Evolutionary conservation across 2,888 invertebrate species (phyloP), one percentile per base, ranked within the genome.

Genomic region (Sepiola atlantica): DNA sequence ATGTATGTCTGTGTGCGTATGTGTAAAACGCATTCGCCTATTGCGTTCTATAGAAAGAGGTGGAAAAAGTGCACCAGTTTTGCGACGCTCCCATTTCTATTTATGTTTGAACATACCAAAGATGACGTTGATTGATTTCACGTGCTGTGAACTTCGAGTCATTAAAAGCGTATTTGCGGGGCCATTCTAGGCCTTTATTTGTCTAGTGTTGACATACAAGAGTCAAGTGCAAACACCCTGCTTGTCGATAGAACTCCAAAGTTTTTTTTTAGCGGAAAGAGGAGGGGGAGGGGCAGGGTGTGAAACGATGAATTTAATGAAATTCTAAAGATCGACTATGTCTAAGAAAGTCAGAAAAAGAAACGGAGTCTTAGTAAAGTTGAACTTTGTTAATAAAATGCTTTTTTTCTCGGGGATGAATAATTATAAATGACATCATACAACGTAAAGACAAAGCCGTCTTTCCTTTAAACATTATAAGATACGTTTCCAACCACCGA

Each of bases 81-180:
- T 61, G 21, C 55, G 21, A 24, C 21, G 24, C 10, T 24, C 61
- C 61, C 61, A 61, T 28, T 24, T 0, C 61, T 61, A 61, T 61
- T 61, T 24, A 61, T 61, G 21, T 45, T 45, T 45, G 8, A 10
- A 77, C 16, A 77, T 77, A 77, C 77, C 77, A 77, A 77, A 77
- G 77, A 77, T 77, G 77, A 77, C n/a, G n/a, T 77, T 77, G 77
- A 77, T 77, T 77, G n/a, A 77, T 77, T 77, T 77, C 77, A n/a
- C 14, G 77, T n/a, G n/a, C 77, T n/a, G n/a, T 77, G n/a, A 77
- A 77, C 28, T 28, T n/a, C 77, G n/a, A 77, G 8, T 77, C n/a
- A 77, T 77, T 77, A 77, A 77, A 77, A 77, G n/a, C n/a, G 77
- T 77, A 77, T 77, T n/a, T 77, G 8, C 28, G 28, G n/a, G 77